These are phyloP conservation scores for Haliaeetus albicilla DNA, from an alignment of 2,797 vertebrate genomes.

Conservation along the genomic window DNA sequence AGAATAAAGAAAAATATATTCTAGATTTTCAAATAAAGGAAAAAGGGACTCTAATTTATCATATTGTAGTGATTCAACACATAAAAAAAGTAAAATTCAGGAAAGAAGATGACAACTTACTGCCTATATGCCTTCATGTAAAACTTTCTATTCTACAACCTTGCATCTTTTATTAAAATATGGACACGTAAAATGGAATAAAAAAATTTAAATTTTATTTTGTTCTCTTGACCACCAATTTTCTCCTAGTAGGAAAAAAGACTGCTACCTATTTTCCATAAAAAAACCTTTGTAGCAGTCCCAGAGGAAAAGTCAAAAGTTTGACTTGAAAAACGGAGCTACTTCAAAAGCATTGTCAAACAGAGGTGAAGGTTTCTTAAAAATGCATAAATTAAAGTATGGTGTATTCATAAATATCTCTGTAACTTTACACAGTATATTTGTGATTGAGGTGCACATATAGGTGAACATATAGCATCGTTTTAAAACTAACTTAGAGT, in stretches of 20 bases:
- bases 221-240: conserved; percentile 51
- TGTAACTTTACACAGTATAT: neutral
- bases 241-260: conserved; percentile 1
- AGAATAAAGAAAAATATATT: neutral
- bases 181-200: neutral
- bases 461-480: neutral
- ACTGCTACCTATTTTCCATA: conserved; percentile 57
- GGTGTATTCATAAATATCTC: conserved; percentile 25
- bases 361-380: conserved; percentile 62
- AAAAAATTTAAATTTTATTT: neutral
- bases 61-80: neutral
- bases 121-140: neutral
- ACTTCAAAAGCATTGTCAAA: conserved; percentile 79
- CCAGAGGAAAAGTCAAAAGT: conserved; percentile 74
- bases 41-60: neutral
- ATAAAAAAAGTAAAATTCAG: neutral
- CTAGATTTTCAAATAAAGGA: neutral
- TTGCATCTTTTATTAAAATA: neutral
- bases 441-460: neutral
- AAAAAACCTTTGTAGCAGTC: conserved; percentile 72
- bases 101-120: neutral
- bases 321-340: conserved; percentile 74
- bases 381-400: conserved; percentile 62
- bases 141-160: neutral
- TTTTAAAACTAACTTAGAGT: conserved; percentile 11